phyloP scores from a whole-genome alignment of 2,888 invertebrate genomes.

The Tribolium freemani region DNA sequence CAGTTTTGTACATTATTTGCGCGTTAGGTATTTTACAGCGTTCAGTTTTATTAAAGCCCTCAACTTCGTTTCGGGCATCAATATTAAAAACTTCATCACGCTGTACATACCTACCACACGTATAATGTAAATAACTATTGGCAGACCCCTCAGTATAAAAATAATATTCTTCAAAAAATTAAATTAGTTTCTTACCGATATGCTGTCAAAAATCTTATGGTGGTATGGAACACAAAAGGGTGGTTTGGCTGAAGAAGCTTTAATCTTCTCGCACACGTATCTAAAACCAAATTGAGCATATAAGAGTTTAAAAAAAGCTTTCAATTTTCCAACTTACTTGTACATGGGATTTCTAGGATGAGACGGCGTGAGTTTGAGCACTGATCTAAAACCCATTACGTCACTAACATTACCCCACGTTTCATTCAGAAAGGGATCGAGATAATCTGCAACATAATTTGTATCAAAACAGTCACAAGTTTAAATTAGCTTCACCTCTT shows the following conservation, averaged over 20 bases:
- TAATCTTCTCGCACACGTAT: conserved; percentile 78
- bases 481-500: conserved; percentile 62
- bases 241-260: conserved; percentile 77
- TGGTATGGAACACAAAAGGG: conserved; percentile 87
- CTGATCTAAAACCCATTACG: conserved; percentile 81
- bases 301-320: background rate
- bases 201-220: conserved; percentile 79
- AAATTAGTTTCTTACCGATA: conserved; percentile 71
- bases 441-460: conserved; percentile 72
- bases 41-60: no score
- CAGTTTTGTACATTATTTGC: no score
- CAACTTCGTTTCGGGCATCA: no score
- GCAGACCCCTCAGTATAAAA: no score
- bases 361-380: conserved; percentile 84
- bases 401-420: conserved; percentile 71
- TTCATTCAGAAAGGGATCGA: conserved; percentile 77
- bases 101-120: no score
- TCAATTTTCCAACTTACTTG: conserved; percentile 70
- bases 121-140: no score
- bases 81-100: no score
- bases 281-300: conserved; percentile 64
- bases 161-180: no score
- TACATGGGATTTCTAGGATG: conserved; percentile 83
- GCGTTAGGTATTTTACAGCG: no score
- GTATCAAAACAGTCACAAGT: background rate